Evolutionary conservation across 2,888 invertebrate species (phyloP), one percentile per base, ranked within the genome.

Genomic region (Cremastinae sp.): DNA sequence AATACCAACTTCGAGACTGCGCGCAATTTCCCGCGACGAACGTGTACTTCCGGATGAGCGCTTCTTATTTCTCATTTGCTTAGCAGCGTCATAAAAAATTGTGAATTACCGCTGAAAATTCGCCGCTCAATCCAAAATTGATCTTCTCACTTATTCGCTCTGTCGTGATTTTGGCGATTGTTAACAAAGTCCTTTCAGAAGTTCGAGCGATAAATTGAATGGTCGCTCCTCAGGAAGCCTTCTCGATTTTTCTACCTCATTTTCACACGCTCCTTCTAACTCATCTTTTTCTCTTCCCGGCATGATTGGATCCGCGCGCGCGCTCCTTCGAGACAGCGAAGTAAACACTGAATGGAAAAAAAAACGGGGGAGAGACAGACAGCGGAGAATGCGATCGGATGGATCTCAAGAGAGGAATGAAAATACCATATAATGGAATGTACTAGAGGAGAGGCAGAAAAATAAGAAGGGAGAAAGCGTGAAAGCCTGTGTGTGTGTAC

Each of bases 151-250:
- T 53, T 49, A n/a, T 65, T 14, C 14, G 22, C 18, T 28, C n/a
- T 10, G 12, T 22, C 35, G 28, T 43, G 41, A 59, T 73, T 62
- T 41, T 35, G 22, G 39, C 65, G 83, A 84, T 84, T 79, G 82
- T 84, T 84, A 84, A 86, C 84, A 85, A 86, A 85, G 82, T 84
- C 80, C 82, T 84, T 85, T 80, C 82, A 83, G 83, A 82, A 76
- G 83, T 86, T 85, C 78, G 82, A 80, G 78, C 78, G 79, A 80
- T 84, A 84, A 85, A 86, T 85, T 84, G 83, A 86, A 86, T 86
- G 80, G 78, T 70, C 68, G 79, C 79, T 81, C 22, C 28, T 22
- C 5, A 20, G 59, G 28, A n/a, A 45, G 10, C 2, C 14, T 28
- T 28, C 22, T 41, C 7, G n/a, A n/a, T n/a, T n/a, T 28, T 12